Conservation (phyloP, 2,113 vertebrate genomes). For the Esox niger region DNA sequence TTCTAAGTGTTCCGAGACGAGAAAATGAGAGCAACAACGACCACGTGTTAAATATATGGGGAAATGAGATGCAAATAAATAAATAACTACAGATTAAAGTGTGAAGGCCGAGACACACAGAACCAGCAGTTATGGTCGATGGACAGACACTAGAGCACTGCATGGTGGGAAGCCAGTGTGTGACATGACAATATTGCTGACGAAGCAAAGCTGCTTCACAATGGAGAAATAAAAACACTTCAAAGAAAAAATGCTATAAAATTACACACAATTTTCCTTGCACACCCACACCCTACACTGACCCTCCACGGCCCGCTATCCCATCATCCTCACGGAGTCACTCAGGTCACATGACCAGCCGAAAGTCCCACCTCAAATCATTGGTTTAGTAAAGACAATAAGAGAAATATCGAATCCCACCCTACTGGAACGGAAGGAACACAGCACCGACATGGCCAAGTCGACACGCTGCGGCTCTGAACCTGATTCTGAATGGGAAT, state of each 20-base stretch:
- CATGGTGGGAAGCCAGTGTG: constrained; percentile 48
- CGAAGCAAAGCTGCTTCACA: constrained; percentile 40
- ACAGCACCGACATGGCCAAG: no score
- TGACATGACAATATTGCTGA: constrained; percentile 22
- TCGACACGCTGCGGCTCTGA: no score
- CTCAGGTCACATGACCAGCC: no score
- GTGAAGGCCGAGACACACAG: constrained; percentile 29
- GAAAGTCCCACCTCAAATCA: no score
- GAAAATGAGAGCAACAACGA: constrained; percentile 57
- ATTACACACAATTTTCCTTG: constrained; percentile 17
- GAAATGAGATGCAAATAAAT: constrained; percentile 17
- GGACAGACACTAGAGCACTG: constrained; percentile 49
- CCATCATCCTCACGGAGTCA: no score
- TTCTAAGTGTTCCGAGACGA: constrained; percentile 70
- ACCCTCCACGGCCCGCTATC: background rate
- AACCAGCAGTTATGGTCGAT: constrained; percentile 34
- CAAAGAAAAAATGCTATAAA: constrained; percentile 26
- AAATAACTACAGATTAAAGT: constrained; percentile 1
- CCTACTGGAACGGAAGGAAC: no score
- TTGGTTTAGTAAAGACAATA: no score
- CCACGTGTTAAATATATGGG: constrained; percentile 7
- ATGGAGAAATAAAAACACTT: constrained; percentile 37
- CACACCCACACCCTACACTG: background rate
- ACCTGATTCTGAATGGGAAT: no score
- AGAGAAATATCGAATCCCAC: no score